Percentiles rank a stretch among this genome's conserved stretches.
Conservation (phyloP, 2,113 vertebrate genomes). For the Trachemys scripta region DNA sequence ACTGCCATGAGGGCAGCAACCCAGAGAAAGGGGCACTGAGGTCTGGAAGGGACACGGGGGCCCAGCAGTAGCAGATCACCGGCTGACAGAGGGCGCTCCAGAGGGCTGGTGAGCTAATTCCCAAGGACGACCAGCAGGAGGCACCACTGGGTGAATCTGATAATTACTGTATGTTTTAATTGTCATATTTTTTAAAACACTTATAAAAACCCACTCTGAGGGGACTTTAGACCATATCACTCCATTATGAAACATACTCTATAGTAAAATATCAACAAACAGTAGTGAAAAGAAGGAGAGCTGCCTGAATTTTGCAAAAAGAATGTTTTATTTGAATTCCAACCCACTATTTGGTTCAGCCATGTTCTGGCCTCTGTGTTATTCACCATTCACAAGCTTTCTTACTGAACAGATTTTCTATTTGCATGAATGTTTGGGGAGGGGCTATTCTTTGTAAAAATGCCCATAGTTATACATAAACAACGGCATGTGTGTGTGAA, state of each 20-base stretch:
- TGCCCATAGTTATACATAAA: neutral
- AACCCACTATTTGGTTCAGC: neutral
- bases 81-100: too few species aligned
- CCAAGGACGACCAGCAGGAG: too few species aligned
- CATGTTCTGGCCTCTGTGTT: neutral
- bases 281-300: neutral
- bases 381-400: neutral
- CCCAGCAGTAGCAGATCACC: too few species aligned
- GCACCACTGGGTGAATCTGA: neutral
- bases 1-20: too few species aligned
- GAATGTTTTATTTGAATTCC: conserved; percentile 2
- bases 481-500: neutral
- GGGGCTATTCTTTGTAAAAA: neutral
- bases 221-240: conserved; percentile 9
- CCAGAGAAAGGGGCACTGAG: too few species aligned
- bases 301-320: neutral
- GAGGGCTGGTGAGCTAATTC: too few species aligned
- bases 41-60: too few species aligned
- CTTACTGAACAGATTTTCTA: neutral
- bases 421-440: neutral
- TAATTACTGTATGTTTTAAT: neutral
- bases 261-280: conserved; percentile 35
- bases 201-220: neutral
- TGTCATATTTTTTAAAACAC: conserved; percentile 34
- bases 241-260: neutral